These are phyloP conservation scores for Holothuria glaberrima DNA, from an alignment of 35 echinoderm and acorn worm genomes.

Conservation along the genomic window DNA sequence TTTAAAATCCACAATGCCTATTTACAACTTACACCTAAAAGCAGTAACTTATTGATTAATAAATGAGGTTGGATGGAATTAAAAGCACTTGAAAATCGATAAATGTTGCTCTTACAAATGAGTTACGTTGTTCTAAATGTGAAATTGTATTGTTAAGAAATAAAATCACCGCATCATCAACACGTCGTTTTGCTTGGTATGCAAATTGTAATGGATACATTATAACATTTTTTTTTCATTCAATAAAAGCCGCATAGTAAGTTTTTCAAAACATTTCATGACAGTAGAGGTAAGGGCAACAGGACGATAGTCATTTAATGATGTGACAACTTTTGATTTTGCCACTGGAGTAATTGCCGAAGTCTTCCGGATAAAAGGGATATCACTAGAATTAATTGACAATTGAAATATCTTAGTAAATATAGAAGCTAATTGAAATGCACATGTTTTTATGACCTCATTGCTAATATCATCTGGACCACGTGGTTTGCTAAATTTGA, in stretches of 20 bases:
- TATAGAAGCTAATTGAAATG: too few species aligned
- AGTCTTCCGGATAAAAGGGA: conserved; percentile 55
- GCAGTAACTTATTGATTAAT: neutral
- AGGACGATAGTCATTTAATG: conserved; percentile 54
- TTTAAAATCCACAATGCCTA: neutral
- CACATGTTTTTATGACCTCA: too few species aligned
- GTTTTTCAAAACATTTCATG: conserved; percentile 57
- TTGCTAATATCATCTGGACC: neutral
- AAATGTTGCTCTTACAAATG: conserved; percentile 16
- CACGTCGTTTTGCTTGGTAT: neutral
- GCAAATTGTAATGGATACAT: conserved; percentile 43
- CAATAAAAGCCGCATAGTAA: neutral
- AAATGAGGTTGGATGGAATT: conserved; percentile 5
- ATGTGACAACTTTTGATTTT: neutral
- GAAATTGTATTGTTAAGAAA: conserved; percentile 11
- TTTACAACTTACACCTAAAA: conserved; percentile 3
- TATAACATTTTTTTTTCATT: neutral
- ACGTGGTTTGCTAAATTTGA: too few species aligned
- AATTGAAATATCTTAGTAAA: neutral
- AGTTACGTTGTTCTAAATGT: conserved; percentile 30
- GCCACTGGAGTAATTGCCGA: conserved; percentile 25
- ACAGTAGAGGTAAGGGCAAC: conserved; percentile 34
- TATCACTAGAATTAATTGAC: conserved; percentile 15
- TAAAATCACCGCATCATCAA: conserved; percentile 48
- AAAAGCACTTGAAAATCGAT: conserved; percentile 48